Percentiles rank a stretch among this genome's conserved stretches.
Evolutionary conservation across 2,797 vertebrate genomes (phyloP).

Genomic region (Podarcis siculus): DNA sequence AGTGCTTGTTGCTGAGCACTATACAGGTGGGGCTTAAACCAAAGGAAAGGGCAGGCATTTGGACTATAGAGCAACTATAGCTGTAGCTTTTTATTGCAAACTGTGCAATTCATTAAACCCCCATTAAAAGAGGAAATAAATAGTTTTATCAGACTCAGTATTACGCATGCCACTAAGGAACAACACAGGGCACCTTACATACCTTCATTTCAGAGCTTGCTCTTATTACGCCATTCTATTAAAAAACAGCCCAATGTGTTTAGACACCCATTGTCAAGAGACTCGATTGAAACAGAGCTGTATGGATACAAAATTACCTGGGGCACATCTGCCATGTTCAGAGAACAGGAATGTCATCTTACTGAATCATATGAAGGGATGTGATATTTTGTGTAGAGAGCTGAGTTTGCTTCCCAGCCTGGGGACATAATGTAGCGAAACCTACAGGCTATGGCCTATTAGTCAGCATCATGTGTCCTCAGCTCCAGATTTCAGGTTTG

Average conservation of each 20-base stretch:
- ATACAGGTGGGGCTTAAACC: neutral
- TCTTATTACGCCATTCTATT: too few species aligned
- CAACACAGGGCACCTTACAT: neutral
- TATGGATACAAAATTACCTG: neutral
- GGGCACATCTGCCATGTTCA: neutral
- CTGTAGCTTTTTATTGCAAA: neutral
- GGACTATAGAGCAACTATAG: neutral
- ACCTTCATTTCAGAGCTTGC: neutral
- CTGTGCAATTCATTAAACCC: neutral
- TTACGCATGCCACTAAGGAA: neutral
- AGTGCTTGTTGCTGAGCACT: neutral
- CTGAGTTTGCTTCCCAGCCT: neutral
- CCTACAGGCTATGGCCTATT: neutral
- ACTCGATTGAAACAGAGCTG: neutral
- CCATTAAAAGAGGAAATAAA: neutral
- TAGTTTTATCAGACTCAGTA: neutral
- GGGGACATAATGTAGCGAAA: neutral
- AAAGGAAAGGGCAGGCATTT: neutral
- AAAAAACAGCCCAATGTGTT: neutral
- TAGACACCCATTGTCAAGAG: neutral
- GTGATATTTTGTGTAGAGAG: neutral
- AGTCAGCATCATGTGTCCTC: neutral
- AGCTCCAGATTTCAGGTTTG: neutral
- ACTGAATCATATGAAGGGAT: neutral
- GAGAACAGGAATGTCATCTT: neutral